These are phyloP conservation scores for Oophaga pumilio DNA, from an alignment of 2,113 vertebrate species.

Conservation along the genomic window DNA sequence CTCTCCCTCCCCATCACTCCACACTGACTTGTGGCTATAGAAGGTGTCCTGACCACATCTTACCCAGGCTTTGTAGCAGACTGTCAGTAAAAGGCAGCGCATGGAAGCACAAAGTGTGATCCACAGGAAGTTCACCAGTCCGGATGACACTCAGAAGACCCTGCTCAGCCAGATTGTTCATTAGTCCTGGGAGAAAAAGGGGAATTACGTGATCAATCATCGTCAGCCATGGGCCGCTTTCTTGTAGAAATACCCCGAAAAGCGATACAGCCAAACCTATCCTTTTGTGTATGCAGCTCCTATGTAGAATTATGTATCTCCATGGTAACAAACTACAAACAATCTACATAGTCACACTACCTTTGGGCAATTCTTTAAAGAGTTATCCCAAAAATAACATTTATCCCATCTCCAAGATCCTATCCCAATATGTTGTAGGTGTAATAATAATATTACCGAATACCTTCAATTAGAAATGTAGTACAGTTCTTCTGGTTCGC, in stretches of 20 bases:
- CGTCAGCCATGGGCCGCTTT: background rate
- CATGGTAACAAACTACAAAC: background rate
- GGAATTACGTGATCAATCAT: background rate
- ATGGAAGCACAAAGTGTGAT: conserved; percentile 65
- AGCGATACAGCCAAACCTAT: background rate
- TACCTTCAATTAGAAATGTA: too few species aligned
- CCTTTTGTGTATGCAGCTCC: background rate
- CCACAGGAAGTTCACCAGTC: conserved; percentile 23
- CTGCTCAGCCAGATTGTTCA: conserved; percentile 64
- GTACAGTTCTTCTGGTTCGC: too few species aligned
- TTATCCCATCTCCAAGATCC: too few species aligned
- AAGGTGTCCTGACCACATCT: background rate
- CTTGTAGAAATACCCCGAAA: background rate
- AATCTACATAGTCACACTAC: background rate
- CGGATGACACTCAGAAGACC: conserved; percentile 56
- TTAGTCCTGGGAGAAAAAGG: conserved; percentile 66
- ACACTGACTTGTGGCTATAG: too few species aligned
- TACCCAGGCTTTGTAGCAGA: conserved; percentile 66
- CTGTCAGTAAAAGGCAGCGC: conserved; percentile 61
- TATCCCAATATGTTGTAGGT: too few species aligned
- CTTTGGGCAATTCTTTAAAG: too few species aligned
- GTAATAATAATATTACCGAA: too few species aligned
- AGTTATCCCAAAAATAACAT: too few species aligned
- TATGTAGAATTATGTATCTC: background rate
- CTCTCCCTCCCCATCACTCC: background rate